These are phyloP conservation scores for Parnassius orleans DNA, from an alignment of 2,888 invertebrate genomes.

Conservation along the genomic window DNA sequence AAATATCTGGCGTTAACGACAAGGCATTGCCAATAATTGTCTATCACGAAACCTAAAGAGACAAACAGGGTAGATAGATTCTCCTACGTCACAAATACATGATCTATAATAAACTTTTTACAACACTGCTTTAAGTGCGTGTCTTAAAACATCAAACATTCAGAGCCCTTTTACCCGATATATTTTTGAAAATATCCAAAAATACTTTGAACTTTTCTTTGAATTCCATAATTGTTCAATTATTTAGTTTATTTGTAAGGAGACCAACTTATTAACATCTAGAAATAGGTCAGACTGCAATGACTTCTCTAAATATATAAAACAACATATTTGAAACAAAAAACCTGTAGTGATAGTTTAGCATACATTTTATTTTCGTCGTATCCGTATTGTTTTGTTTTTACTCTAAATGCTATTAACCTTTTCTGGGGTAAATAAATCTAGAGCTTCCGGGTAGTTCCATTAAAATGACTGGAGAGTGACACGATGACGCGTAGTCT, in stretches of 20 bases:
- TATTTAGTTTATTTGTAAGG: conserved; percentile 3
- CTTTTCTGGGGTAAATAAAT: conserved; percentile 1
- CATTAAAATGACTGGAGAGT: background rate
- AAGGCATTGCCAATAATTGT: no score
- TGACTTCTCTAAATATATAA: background rate
- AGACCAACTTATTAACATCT: conserved; percentile 2
- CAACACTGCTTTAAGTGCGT: no score
- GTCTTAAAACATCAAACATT: conserved; percentile 2
- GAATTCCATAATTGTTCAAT: conserved; percentile 13
- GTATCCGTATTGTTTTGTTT: conserved; percentile 4
- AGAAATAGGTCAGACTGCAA: conserved; percentile 12
- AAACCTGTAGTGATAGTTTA: background rate
- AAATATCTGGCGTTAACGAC: no score
- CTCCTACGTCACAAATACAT: no score
- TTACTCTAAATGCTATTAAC: background rate
- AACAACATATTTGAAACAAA: background rate
- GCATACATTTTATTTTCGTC: conserved; percentile 5
- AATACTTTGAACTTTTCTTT: conserved; percentile 11
- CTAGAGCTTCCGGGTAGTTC: background rate
- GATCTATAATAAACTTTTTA: no score
- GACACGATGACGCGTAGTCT: background rate
- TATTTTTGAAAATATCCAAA: conserved; percentile 19
- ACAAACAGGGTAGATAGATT: no score
- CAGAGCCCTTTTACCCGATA: conserved; percentile 2
- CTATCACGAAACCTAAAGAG: no score